A percentile compares a stretch with the other conserved stretches of the same genome.
These are phyloP conservation scores for Eurosta solidaginis DNA, from an alignment of 1,140 invertebrate species.

Conservation along the genomic window DNA sequence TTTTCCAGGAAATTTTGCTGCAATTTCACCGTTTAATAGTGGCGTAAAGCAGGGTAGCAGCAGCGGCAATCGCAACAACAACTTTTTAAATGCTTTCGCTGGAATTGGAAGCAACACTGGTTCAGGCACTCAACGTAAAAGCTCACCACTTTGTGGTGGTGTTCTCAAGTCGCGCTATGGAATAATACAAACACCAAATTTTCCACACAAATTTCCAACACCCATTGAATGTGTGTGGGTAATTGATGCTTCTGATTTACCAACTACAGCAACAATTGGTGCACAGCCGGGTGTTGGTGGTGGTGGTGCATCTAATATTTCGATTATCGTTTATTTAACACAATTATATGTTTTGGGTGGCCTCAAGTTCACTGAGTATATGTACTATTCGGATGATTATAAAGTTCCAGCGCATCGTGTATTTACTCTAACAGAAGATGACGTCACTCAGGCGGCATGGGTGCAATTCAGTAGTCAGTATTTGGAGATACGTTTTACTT, in stretches of 20 bases:
- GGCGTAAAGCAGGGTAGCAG: background rate
- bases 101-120: background rate
- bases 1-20: constrained; percentile 46
- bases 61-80: background rate
- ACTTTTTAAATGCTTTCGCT: constrained; percentile 30
- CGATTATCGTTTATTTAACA: constrained; percentile 84
- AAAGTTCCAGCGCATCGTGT: constrained; percentile 66
- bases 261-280: constrained; percentile 13
- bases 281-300: background rate
- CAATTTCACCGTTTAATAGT: constrained; percentile 30
- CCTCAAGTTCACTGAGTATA: constrained; percentile 80
- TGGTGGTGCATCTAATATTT: constrained; percentile 59
- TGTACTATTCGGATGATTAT: constrained; percentile 74
- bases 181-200: constrained; percentile 79
- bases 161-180: constrained; percentile 67
- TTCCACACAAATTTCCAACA: constrained; percentile 76
- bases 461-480: constrained; percentile 74
- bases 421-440: constrained; percentile 67
- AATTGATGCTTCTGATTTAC: constrained; percentile 73
- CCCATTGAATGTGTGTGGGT: constrained; percentile 86
- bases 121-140: constrained; percentile 6
- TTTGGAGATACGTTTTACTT: constrained; percentile 76
- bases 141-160: constrained; percentile 66
- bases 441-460: constrained; percentile 71
- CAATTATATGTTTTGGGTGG: constrained; percentile 84